These are phyloP conservation scores for Saccopteryx leptura DNA, from an alignment of 2,113 vertebrate species.

Conservation along the genomic window DNA sequence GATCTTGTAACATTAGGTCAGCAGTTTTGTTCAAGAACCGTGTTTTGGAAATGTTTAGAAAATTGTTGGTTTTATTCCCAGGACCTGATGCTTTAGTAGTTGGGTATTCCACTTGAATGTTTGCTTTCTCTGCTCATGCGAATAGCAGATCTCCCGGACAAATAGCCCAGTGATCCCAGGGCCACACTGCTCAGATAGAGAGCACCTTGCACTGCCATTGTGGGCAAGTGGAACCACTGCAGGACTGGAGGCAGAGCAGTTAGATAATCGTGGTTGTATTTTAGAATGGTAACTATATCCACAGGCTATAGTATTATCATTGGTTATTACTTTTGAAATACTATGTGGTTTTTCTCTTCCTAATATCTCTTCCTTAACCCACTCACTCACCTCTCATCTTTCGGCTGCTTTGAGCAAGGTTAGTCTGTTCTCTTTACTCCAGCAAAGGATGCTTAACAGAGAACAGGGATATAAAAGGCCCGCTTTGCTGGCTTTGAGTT, in stretches of 20 bases:
- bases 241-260: not conserved
- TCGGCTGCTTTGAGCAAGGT: not conserved
- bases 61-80: not conserved
- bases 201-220: not conserved
- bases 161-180: not conserved
- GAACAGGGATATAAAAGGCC: not conserved
- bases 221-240: not conserved
- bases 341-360: not conserved
- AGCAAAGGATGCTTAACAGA: not conserved
- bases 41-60: conserved; percentile 6
- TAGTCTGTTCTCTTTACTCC: not conserved
- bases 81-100: not conserved
- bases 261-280: not conserved
- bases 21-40: not conserved
- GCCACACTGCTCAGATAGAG: not conserved
- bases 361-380: not conserved
- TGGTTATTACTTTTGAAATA: conserved; percentile 9
- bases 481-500: not conserved
- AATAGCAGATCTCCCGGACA: not conserved
- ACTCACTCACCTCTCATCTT: not conserved
- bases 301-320: not conserved
- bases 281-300: not conserved
- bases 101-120: not conserved
- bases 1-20: not conserved
- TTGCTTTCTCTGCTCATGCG: not conserved